phyloP scores from a whole-genome alignment of 1,140 invertebrate species.

The Whitmania pigra region DNA sequence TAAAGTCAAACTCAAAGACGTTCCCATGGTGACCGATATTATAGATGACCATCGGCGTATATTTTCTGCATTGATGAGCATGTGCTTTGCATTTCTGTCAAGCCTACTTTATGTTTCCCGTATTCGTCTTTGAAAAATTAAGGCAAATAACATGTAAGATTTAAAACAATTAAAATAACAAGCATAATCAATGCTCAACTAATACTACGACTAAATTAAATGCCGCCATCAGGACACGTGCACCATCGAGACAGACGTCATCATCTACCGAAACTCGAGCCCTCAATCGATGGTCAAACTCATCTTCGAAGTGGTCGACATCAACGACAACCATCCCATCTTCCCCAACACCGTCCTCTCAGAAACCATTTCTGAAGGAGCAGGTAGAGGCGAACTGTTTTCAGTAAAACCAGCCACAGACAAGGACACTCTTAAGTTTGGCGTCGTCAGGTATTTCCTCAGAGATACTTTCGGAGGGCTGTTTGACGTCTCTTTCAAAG shows the following conservation, averaged over 20 bases:
- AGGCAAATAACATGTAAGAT: neutral
- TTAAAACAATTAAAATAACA: neutral
- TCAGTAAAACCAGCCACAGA: neutral
- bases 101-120: neutral
- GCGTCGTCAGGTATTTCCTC: neutral
- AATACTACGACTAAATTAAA: too few species aligned
- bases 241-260: neutral
- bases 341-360: neutral
- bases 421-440: conserved; percentile 1
- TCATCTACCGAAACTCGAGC: neutral
- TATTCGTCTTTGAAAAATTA: neutral
- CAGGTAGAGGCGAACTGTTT: neutral
- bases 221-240: neutral
- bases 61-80: too few species aligned
- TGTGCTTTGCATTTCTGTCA: conserved; percentile 9
- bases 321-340: conserved; percentile 1
- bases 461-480: neutral
- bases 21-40: too few species aligned
- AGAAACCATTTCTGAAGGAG: neutral
- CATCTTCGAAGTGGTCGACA: neutral
- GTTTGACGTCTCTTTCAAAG: too few species aligned
- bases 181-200: too few species aligned
- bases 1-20: too few species aligned
- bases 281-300: neutral
- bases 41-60: too few species aligned